These are phyloP conservation scores for Cyrtodaria siliqua DNA, from an alignment of 2,888 invertebrate genomes.

Conservation along the genomic window DNA sequence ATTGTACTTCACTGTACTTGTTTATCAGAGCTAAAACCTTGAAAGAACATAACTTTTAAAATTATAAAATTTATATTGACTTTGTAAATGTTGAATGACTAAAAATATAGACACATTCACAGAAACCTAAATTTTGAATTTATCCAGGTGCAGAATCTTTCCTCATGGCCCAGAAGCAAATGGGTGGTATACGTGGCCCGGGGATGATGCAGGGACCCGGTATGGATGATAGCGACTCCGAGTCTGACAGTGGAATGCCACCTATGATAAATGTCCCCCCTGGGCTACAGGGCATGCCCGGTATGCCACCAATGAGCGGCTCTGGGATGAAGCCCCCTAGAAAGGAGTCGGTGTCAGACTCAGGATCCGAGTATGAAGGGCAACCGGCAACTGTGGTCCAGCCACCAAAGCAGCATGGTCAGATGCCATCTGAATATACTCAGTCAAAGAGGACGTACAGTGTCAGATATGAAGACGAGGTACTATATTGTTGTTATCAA, in stretches of 20 bases:
- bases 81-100: too few relatives aligned
- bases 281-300: conserved; percentile 29
- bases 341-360: conserved; percentile 37
- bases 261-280: too few relatives aligned
- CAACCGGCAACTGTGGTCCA: neutral
- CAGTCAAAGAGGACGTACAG: conserved; percentile 20
- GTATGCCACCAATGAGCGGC: conserved; percentile 22
- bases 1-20: too few relatives aligned
- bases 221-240: conserved; percentile 53
- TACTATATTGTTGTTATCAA: too few relatives aligned
- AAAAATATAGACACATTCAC: too few relatives aligned
- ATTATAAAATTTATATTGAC: too few relatives aligned
- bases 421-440: conserved; percentile 12
- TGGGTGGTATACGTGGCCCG: conserved; percentile 34
- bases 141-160: conserved; percentile 32
- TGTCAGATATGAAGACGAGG: conserved; percentile 50
- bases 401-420: neutral
- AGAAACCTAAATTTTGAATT: too few relatives aligned
- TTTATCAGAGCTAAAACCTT: too few relatives aligned
- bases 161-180: conserved; percentile 43
- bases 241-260: conserved; percentile 52
- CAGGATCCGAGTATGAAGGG: conserved; percentile 23
- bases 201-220: too few relatives aligned
- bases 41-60: too few relatives aligned
- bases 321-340: conserved; percentile 12